Evolutionary conservation across 1,140 invertebrate genomes (phyloP), one percentile per base, ranked within the genome.

Genomic region (Drosophila varians): DNA sequence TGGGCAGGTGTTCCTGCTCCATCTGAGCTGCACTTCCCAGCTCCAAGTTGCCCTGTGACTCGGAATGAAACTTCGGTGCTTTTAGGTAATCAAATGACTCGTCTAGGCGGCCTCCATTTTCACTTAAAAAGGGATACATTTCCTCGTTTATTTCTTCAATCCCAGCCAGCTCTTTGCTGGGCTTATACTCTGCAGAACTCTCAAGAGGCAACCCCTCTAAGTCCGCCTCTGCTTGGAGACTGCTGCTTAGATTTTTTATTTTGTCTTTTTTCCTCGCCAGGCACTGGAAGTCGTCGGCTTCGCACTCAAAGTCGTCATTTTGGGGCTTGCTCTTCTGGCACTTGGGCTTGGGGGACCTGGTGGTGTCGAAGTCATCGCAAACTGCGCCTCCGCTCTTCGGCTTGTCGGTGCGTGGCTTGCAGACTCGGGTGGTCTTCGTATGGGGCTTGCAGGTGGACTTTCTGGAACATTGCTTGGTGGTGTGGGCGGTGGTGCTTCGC

Each of bases 281-380:
- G 5, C 80, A 79, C n/a, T 60, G 25, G 0, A 34, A 46, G 21
- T 84, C 76, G 31, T 86, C 56, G 1, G 66, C 46, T n/a, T 69
- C 57, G 12, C 79, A 84, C 12, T 80, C 61, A n/a, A n/a, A n/a
- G 0, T 73, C 57, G 0, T 38, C 31, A 7, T 28, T 51, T n/a
- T 6, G 23, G 5, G 42, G 31, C 31, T 56, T 74, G 16, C 25
- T 16, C 19, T 55, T 49, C 0, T 26, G 51, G 7, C 14, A 36
- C 11, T 64, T 55, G 6, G 18, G 3, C 19, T 26, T 65, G 1
- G 36, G 19, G 4, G 19, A 9, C 25, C 38, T 64, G 0, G 45
- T 18, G 2, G 16, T 23, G 0, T 43, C 51, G 1, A 19, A 9
- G 4, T 80, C 74, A 14, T 75, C 16, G 0, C 45, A 14, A 6